Conservation (phyloP, 2,113 vertebrate genomes). For the Aleadryas rufinucha region DNA sequence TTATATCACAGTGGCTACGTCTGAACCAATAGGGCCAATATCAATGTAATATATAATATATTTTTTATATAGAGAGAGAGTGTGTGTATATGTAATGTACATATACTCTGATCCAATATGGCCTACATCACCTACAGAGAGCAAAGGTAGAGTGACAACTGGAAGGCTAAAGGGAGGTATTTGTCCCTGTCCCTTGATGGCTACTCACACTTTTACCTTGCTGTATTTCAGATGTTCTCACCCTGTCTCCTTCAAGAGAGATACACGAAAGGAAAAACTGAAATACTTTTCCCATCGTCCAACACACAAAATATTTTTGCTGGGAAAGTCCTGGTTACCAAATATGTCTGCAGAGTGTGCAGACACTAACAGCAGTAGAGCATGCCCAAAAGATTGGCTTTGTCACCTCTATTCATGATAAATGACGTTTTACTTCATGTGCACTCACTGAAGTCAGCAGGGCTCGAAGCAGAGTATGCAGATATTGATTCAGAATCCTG, state of each 20-base stretch:
- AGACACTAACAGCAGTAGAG: not conserved
- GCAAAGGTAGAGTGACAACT: not conserved
- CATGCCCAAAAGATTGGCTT: not conserved
- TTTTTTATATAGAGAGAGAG: not conserved
- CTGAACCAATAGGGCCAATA: not conserved
- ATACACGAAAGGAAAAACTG: not conserved
- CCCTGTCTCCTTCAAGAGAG: not conserved
- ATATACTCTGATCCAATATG: not conserved
- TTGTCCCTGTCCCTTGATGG: not conserved
- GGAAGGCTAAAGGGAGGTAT: not conserved
- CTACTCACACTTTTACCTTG: not conserved
- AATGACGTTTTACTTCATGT: not conserved
- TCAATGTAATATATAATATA: not conserved
- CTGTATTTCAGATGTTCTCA: not conserved
- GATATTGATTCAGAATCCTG: not conserved
- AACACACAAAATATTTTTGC: not conserved
- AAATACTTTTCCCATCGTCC: not conserved
- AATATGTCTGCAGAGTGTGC: not conserved
- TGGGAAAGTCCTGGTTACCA: not conserved
- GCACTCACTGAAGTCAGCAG: not conserved
- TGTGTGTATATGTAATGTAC: not conserved
- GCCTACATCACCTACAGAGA: not conserved
- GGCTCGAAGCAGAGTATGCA: not conserved
- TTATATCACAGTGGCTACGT: not conserved
- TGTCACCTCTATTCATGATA: not conserved